A percentile compares a stretch with the other conserved stretches of the same genome.
phyloP scores from a whole-genome alignment of 2,113 vertebrate genomes.

The Brachionichthys hirsutus region DNA sequence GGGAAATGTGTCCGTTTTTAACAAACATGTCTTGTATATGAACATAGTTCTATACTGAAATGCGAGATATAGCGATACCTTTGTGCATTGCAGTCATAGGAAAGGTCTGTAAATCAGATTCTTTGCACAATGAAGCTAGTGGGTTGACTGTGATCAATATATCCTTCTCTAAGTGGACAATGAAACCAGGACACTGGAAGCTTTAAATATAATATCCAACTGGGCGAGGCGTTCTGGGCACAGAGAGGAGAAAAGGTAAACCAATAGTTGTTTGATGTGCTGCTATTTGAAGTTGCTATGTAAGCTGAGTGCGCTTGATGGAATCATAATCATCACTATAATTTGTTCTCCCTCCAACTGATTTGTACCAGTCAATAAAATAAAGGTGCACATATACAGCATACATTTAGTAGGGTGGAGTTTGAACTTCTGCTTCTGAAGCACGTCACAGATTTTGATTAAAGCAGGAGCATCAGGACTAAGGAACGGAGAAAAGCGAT shows the following conservation, averaged over 20 bases:
- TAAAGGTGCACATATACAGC: too few relatives aligned
- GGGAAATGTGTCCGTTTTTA: too few relatives aligned
- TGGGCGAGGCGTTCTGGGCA: background rate
- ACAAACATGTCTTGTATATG: too few relatives aligned
- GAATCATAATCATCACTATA: too few relatives aligned
- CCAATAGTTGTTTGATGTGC: slow-evolving; percentile 21
- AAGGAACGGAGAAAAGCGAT: background rate
- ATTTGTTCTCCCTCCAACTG: too few relatives aligned
- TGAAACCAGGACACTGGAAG: too few relatives aligned
- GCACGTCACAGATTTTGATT: background rate
- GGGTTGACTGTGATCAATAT: background rate
- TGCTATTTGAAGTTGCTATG: slow-evolving; percentile 23
- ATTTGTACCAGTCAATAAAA: too few relatives aligned
- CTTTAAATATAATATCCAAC: background rate
- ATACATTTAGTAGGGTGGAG: too few relatives aligned
- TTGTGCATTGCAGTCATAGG: too few relatives aligned
- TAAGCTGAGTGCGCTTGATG: background rate
- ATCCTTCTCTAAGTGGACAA: background rate
- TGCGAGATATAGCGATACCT: too few relatives aligned
- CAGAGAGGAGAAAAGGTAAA: background rate
- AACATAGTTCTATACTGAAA: too few relatives aligned
- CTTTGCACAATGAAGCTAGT: background rate
- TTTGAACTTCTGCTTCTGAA: background rate
- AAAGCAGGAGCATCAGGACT: slow-evolving; percentile 1
- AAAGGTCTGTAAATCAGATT: background rate